Evolutionary conservation across 2,797 vertebrate species (phyloP), one percentile per base, ranked within the genome.

Genomic region (Streptopelia turtur): DNA sequence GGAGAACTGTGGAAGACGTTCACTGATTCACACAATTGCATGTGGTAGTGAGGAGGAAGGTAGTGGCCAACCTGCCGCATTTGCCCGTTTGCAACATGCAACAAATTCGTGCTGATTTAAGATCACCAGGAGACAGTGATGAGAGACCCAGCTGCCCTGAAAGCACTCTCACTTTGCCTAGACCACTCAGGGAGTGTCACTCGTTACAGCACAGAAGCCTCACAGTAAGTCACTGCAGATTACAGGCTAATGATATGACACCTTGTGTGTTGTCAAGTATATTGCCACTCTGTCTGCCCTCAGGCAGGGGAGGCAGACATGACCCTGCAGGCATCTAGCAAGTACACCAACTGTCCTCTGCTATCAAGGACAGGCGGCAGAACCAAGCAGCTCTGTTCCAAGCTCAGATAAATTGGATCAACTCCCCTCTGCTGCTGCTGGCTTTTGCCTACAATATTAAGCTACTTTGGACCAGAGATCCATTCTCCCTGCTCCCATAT

Each of bases 401-500:
- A 2, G 86, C 65, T 93, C 57, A 87, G 55, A 89, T 70, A 94
- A 95, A 95, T 75, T 77, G 86, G 83, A 94, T 95, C 75, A 71
- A 30, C 60, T 74, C 37, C 45, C 24, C 25, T 93, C 53, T 90
- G 83, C 78, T 87, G 86, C 60, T 80, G 53, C 83, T 94, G 85
- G 74, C 43, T 97, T 93, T 77, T 94, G 71, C 92, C 87, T 75
- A 77, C 53, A 90, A 20, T 75, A 89, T 84, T 97, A 94, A 94
- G 83, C 86, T 93, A 28, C 88, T 96, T 91, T 93, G 90, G 83
- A 82, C 90, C 78, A 65, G 21, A 92, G 39, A 89, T 43, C 75
- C 57, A 27, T 64, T 59, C 60, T 25, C 20, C n/a, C 37, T 9
- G 43, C 23, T 45, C 64, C 56, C 20, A 30, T 87, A 83, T 61